Evolutionary conservation across 2,888 invertebrate species (phyloP), one percentile per base, ranked within the genome.

Genomic region (Ophioninae sp.): DNA sequence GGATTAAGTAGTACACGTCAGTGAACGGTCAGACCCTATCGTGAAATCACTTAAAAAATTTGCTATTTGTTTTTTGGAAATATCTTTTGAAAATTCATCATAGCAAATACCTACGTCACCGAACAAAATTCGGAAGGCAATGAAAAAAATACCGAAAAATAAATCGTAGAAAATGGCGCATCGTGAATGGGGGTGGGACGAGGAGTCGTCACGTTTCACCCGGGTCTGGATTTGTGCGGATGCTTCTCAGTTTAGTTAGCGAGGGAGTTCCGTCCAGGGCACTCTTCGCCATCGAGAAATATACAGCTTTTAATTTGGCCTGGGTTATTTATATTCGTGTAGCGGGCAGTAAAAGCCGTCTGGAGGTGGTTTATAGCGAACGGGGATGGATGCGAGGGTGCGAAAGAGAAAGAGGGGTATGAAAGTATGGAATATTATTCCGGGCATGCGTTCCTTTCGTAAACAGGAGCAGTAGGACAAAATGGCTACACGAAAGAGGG

Each of bases 241-340:
- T 22, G 10, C 37, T 56, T 58, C 65, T 75, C 41, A 23, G 7
- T 64, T 17, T 37, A 22, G 13, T 1, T 20, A 22, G 23, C 56
- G 41, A 56, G 56, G 23, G 2, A 30, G 30, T 44, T 20, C 63
- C 30, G 20, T n/a, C 17, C 61, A 61, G 30, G 56, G 17, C 39
- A 56, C 67, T 74, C 83, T 79, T 77, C 64, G 22, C 56, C 75
- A 63, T 67, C 20, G 69, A 83, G 85, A 82, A 86, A 81, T 30
- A 83, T 84, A 82, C 71, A 84, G 84, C 81, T 84, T 86, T 86
- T 86, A 85, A 86, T 86, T 86, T 86, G 79, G 86, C 85, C 51
- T 61, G 59, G 81, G 67, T 81, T 81, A 85, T 85, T 85, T 86
- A 84, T 86, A 85, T 84, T 84, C 82, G 85, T 51, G 69, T 69